phyloP scores from a whole-genome alignment of 2,113 vertebrate genomes.

The Leptocoma aspasia region DNA sequence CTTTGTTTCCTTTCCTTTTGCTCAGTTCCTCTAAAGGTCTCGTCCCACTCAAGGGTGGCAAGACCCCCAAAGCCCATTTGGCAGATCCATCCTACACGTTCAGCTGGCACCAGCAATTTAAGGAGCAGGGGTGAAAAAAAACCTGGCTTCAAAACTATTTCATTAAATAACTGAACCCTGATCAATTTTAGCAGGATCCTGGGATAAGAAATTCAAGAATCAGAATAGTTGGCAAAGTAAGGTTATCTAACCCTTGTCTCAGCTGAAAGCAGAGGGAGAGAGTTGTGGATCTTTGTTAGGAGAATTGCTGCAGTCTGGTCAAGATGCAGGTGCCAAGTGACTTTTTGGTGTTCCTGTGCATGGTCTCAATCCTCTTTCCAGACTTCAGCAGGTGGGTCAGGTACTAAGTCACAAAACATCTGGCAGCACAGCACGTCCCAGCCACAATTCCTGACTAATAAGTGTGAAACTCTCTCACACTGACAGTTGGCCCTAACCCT shows the following conservation, averaged over 20 bases:
- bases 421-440: background rate
- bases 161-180: background rate
- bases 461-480: background rate
- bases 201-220: background rate
- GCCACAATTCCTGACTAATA: background rate
- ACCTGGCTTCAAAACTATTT: background rate
- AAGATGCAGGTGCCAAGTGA: background rate
- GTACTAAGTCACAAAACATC: background rate
- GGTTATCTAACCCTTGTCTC: background rate
- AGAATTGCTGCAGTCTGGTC: background rate
- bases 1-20: constrained; percentile 31
- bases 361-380: background rate
- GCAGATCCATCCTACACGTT: background rate
- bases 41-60: background rate
- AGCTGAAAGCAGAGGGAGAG: background rate
- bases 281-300: background rate
- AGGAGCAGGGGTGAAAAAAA: background rate
- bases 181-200: background rate
- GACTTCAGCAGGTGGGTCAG: background rate
- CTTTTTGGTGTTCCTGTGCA: background rate
- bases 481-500: background rate
- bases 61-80: background rate
- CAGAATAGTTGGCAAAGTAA: background rate
- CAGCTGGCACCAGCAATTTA: constrained; percentile 35
- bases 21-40: constrained; percentile 18